A percentile compares a stretch with the other conserved stretches of the same genome.
Conservation (phyloP, 1,140 invertebrate genomes). For the Plodia interpunctella region DNA sequence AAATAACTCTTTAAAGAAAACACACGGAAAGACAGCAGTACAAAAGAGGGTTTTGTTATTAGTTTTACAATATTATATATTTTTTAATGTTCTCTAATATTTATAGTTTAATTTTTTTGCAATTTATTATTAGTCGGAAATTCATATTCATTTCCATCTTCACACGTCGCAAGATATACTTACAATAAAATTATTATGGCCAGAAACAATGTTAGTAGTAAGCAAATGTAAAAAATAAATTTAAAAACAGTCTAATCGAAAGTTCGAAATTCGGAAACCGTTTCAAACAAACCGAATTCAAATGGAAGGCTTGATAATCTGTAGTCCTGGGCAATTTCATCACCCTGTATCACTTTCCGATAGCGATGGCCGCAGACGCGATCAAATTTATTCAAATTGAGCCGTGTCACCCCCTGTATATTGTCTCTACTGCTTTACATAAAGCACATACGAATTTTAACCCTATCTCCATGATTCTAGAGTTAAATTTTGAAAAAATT, state of each 20-base stretch:
- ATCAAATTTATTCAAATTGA: conserved; percentile 74
- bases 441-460: conserved; percentile 22
- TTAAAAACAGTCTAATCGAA: neutral
- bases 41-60: no score
- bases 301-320: conserved; percentile 49
- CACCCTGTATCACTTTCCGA: conserved; percentile 53
- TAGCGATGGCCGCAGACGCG: conserved; percentile 15
- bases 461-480: conserved; percentile 12
- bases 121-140: no score
- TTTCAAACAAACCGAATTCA: conserved; percentile 23
- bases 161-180: no score
- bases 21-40: no score
- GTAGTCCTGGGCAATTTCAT: conserved; percentile 55
- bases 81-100: no score
- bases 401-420: conserved; percentile 44
- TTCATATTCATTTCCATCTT: no score
- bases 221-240: no score
- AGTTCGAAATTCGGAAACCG: neutral
- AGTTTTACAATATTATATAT: no score
- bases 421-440: conserved; percentile 39
- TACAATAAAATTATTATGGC: no score
- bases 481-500: conserved; percentile 24
- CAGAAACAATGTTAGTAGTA: no score
- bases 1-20: no score
- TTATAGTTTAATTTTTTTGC: no score